Evolutionary conservation across 1,140 invertebrate genomes (phyloP), one percentile per base, ranked within the genome.

Genomic region (Dendroctonus ponderosae): DNA sequence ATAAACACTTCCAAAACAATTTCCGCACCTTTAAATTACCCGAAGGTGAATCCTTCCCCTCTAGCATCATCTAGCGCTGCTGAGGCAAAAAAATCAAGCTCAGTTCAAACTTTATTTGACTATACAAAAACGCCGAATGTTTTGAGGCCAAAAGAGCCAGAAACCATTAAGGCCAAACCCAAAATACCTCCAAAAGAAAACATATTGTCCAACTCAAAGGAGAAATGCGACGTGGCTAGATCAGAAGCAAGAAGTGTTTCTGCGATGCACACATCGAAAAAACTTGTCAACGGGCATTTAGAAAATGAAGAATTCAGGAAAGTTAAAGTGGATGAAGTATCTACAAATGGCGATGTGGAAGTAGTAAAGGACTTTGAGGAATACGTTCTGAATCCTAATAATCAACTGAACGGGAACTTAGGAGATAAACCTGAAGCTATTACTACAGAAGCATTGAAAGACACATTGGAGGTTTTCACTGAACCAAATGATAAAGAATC

Each of bases 61-160:
- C 26, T 26, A 26, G 3, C 26, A 26, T 3, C 26, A 26, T 26
- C 26, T 26, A 26, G 26, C 26, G 26, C 26, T 26, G 26, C 26
- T 26, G 26, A 26, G 26, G 1, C 26, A 26, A 26, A 26, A 26
- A 26, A 26, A 26, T 26, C 26, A 26, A 26, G 26, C 26, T 26
- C 26, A 26, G 26, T 3, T 26, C 26, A 26, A 26, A 26, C 26
- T 26, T 26, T 63, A 38, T 68, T 68, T 58, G 66, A 68, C 41
- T 68, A 68, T 51, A 68, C 66, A 9, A 68, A 58, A 15, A 57
- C 37, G 37, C 52, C 66, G 0, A 68, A 68, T 52, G 44, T 68
- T 3, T 48, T 68, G 12, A 62, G 3, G 8, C 43, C 9, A 11
- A 68, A 68, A 59, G 66, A 68, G 50, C 66, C 66, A 12, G 56